Evolutionary conservation across 2,888 invertebrate genomes (phyloP).

Genomic region (Dichetophora obliterata): DNA sequence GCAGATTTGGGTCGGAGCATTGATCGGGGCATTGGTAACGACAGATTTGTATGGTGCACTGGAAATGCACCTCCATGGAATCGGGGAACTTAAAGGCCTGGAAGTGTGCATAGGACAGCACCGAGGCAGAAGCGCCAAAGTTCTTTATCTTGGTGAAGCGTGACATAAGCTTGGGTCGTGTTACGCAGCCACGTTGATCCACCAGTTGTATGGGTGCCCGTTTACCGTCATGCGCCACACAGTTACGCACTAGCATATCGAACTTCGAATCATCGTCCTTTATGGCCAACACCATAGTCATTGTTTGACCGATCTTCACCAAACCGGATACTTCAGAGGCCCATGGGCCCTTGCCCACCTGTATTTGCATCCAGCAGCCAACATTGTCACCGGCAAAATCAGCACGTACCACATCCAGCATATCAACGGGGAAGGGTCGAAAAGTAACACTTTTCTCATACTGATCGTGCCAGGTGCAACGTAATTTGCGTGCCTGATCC

Average conservation of each 20-base stretch:
- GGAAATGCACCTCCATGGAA: constrained; percentile 96
- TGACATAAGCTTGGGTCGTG: constrained; percentile 92
- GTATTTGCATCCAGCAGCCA: constrained; percentile 98
- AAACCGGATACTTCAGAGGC: constrained; percentile 94
- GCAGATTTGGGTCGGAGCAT: constrained; percentile 79
- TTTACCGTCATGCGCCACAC: constrained; percentile 95
- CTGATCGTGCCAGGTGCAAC: constrained; percentile 96
- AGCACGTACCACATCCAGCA: constrained; percentile 93
- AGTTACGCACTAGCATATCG: constrained; percentile 94
- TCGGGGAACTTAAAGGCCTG: constrained; percentile 97
- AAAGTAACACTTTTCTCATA: constrained; percentile 96
- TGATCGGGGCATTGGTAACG: constrained; percentile 94
- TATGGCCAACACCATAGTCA: constrained; percentile 96
- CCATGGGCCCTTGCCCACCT: constrained; percentile 95
- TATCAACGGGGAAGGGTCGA: constrained; percentile 94
- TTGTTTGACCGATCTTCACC: constrained; percentile 95
- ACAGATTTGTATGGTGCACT: constrained; percentile 95
- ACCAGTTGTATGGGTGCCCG: constrained; percentile 93
- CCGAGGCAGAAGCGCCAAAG: constrained; percentile 93
- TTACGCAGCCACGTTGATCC: constrained; percentile 92
- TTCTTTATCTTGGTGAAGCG: constrained; percentile 95
- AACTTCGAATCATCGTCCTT: constrained; percentile 96
- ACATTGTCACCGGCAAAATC: constrained; percentile 96
- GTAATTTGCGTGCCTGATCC: constrained; percentile 92
- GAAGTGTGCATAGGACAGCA: constrained; percentile 92